Percentiles rank a stretch among this genome's conserved stretches.
phyloP scores from a whole-genome alignment of 2,888 invertebrate species.

The Microdon myrmicae region DNA sequence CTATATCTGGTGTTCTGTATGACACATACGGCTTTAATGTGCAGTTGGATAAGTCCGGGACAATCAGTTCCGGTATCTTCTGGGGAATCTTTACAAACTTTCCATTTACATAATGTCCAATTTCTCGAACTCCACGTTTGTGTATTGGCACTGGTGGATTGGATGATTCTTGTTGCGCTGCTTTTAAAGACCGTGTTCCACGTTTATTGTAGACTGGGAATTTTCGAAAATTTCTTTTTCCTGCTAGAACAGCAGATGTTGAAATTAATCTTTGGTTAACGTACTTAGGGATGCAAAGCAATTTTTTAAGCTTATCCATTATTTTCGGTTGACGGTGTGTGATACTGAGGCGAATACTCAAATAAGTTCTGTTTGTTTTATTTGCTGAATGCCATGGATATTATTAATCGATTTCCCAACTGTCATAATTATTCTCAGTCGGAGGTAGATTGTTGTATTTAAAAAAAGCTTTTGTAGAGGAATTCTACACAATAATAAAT shows the following conservation, averaged over 20 bases:
- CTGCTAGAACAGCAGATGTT: constrained; percentile 69
- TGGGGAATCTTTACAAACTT: constrained; percentile 78
- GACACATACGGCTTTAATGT: constrained; percentile 94
- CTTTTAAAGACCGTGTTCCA: constrained; percentile 76
- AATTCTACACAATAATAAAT: no score
- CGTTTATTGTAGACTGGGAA: constrained; percentile 81
- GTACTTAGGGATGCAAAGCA: no score
- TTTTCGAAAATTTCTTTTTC: constrained; percentile 86
- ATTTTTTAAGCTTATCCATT: constrained; percentile 37
- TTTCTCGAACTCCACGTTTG: constrained; percentile 76
- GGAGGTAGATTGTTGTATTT: no score
- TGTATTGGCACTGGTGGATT: constrained; percentile 76
- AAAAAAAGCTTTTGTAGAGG: no score
- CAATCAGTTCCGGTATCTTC: constrained; percentile 91
- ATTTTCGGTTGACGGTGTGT: neutral
- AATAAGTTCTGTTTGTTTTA: no score
- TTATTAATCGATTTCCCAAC: no score
- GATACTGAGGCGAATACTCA: no score
- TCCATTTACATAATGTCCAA: constrained; percentile 71
- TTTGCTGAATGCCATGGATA: no score
- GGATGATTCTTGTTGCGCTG: constrained; percentile 66
- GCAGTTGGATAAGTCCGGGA: constrained; percentile 87
- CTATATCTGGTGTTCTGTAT: constrained; percentile 80
- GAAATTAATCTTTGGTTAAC: constrained; percentile 64
- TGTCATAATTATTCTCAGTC: no score